Base-by-base conservation (phyloP, 2,888 invertebrate genomes). In the Pseudeuparius sepicola region DNA sequence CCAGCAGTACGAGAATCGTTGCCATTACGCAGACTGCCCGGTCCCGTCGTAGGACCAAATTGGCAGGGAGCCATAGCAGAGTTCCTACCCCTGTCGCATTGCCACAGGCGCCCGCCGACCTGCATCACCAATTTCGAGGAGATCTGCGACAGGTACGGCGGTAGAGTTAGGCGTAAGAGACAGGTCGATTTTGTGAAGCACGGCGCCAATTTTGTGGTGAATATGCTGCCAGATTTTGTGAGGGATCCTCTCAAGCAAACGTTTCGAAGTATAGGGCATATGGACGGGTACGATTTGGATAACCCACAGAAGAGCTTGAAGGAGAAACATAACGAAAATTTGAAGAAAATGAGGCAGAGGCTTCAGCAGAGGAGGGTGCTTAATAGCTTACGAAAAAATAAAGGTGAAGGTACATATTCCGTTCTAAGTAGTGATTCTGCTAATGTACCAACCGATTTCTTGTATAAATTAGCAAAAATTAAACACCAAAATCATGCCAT, bases 201-300 rank as follows among this genome's bases (percentile, higher is more conserved):
- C 32, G 38, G 48, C 16, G 47, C 46, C 14, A 45, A 49, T 33
- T 51, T 51, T 28, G 20, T 54, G 3, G 34, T 50, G 37, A 45
- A 47, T n/a, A 45, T 53, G 46, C 24, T 54, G n/a, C 52, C 52
- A 3, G 34, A 41, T 9, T 49, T 48, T 36, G 24, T 54, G 2
- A 41, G 48, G 26, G 43, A 43, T 16, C 50, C 53, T 4, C 20
- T 51, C 7, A 45, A 46, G 13, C 44, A 49, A 7, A 20, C 20
- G 6, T n/a, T n/a, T n/a, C n/a, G n/a, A n/a, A n/a, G n/a, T n/a
- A n/a, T 20, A 20, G 20, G 20, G 6, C 7, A 6, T 20, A 20
- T 20, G 20, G 20, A 7, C 7, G 7, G n/a, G 6, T 7, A 20
- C n/a, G 18, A 16, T 20, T 6, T 7, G 12, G 14, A 31, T 10